These are phyloP conservation scores for Engraulis encrasicolus DNA, from an alignment of 2,113 vertebrate genomes.

Conservation along the genomic window DNA sequence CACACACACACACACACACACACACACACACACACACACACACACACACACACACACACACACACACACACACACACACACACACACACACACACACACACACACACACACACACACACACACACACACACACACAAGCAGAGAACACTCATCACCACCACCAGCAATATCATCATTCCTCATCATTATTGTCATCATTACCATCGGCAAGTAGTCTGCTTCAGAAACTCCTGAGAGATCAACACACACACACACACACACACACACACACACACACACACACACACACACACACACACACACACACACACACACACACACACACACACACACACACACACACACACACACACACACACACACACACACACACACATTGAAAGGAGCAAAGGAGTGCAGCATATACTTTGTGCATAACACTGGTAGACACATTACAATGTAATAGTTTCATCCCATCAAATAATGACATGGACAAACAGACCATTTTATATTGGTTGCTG, in stretches of 20 bases:
- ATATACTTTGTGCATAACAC: neutral
- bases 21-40: too few relatives aligned
- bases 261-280: neutral
- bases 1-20: neutral
- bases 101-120: too few relatives aligned
- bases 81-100: too few relatives aligned
- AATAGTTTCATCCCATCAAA: too few relatives aligned
- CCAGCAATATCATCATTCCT: too few relatives aligned
- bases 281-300: neutral
- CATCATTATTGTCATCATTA: neutral
- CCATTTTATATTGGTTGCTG: too few relatives aligned
- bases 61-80: too few relatives aligned
- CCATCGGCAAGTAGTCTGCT: neutral
- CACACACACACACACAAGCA: too few relatives aligned
- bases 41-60: too few relatives aligned
- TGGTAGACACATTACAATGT: neutral
- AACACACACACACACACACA: neutral
- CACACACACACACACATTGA: neutral
- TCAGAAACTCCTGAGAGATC: neutral
- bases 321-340: neutral
- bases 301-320: neutral
- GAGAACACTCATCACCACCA: too few relatives aligned
- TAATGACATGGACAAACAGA: too few relatives aligned
- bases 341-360: constrained; percentile 20
- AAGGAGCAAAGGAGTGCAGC: neutral